Evolutionary conservation across 2,888 invertebrate species (phyloP), one percentile per base, ranked within the genome.

Genomic region (Bugulina stolonifera): DNA sequence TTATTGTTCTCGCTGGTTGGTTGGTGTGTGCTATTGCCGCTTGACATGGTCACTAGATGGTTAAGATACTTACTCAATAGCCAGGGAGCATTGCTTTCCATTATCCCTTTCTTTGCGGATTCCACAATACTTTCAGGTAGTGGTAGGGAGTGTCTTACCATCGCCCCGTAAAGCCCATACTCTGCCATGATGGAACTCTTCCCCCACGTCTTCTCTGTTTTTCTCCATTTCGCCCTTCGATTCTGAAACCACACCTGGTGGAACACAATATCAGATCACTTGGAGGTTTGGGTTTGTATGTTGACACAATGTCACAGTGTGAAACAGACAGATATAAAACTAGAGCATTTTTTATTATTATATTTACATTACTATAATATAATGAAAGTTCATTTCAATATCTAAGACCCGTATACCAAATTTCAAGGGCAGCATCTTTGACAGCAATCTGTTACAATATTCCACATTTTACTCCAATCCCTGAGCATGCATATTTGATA

Each of bases 191-290:
- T 99, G 79, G 98, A 98, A 83, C 95, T 94, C 80, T 95, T 89
- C 69, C 99, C 99, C 99, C 99, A 99, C 79, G 96, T 97, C 85
- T 99, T 99, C 87, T 99, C 98, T 72, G 98, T 99, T 86, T 99
- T 99, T 75, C 98, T 91, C 98, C 98, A 99, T 85, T 98, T 98
- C 80, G 98, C 98, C 64, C 98, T 89, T 34, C 98, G 89, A 86
- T 99, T 99, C 88, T 95, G 95, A 86, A 95, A 99, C 98, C 98
- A 99, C 72, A 99, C 98, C 98, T 99, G 88, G 5, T 43, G 5
- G 43, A 43, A 43, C 5, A 43, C n/a, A n/a, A n/a, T n/a, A n/a
- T n/a, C 54, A n/a, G 54, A n/a, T n/a, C n/a, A n/a, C n/a, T n/a
- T n/a, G n/a, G n/a, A n/a, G n/a, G n/a, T n/a, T n/a, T 18, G 54